These are phyloP conservation scores for Malaclemys terrapin DNA, from an alignment of 2,113 vertebrate species.

Conservation along the genomic window DNA sequence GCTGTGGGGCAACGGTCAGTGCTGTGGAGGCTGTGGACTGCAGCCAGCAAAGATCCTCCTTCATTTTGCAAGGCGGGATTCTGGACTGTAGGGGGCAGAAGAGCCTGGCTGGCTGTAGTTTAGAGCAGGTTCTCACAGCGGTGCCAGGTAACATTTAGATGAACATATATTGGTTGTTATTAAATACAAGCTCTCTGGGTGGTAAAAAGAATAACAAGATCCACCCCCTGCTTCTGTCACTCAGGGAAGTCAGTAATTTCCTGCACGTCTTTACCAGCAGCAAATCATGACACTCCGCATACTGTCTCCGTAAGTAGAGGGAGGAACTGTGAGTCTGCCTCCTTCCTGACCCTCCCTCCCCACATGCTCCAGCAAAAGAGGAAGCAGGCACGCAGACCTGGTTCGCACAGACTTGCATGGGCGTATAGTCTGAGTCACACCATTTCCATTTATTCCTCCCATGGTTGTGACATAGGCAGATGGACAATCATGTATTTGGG, in stretches of 20 bases:
- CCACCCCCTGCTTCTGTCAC: not conserved
- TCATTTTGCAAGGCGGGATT: not conserved
- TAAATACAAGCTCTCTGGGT: not conserved
- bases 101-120: not conserved
- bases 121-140: not conserved
- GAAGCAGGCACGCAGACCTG: not conserved
- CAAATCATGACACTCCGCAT: not conserved
- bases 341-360: not conserved
- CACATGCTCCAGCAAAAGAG: not conserved
- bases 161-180: not conserved
- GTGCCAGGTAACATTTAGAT: not conserved
- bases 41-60: not conserved
- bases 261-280: not conserved
- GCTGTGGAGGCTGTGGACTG: not conserved
- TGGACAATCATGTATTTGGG: not conserved
- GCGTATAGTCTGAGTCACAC: not conserved
- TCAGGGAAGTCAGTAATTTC: not conserved
- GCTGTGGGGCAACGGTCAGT: not conserved
- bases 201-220: not conserved
- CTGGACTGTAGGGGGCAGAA: not conserved
- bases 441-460: not conserved
- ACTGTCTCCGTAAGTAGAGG: not conserved
- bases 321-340: not conserved
- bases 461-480: fast-evolving
- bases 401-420: not conserved